These are phyloP conservation scores for Meriones unguiculatus DNA, from an alignment of 2,113 vertebrate species.

Conservation along the genomic window DNA sequence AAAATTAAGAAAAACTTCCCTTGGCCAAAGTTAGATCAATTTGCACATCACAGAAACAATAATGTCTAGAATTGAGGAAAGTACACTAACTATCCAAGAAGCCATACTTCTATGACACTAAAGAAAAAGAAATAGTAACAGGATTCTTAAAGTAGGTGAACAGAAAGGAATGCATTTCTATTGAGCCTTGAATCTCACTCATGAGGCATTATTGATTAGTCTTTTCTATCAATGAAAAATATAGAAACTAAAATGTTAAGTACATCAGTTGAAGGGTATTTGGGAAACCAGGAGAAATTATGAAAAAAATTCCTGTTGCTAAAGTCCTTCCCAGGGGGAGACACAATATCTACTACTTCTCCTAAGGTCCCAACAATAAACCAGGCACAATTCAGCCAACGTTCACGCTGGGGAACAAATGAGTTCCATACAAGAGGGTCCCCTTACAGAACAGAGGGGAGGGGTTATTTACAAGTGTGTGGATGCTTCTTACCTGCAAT, in stretches of 20 bases:
- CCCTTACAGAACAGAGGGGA: too few species aligned
- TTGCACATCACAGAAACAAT: background rate
- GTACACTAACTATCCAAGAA: constrained; percentile 1
- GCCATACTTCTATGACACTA: background rate
- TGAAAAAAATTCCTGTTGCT: background rate
- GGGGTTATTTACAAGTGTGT: background rate
- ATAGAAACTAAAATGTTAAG: constrained; percentile 46
- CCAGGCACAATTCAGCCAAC: background rate
- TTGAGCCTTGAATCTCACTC: constrained; percentile 40
- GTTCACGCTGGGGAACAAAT: background rate
- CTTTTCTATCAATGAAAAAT: constrained; percentile 36
- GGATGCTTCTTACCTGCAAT: background rate
- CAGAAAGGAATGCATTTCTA: constrained; percentile 45
- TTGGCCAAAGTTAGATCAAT: constrained; percentile 40
- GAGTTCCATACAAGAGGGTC: background rate
- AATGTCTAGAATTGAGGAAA: constrained; percentile 31
- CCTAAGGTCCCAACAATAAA: background rate
- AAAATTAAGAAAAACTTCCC: background rate
- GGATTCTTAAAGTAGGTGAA: constrained; percentile 45
- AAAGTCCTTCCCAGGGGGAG: background rate
- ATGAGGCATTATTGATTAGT: constrained; percentile 29
- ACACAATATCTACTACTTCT: background rate
- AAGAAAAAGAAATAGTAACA: constrained; percentile 22
- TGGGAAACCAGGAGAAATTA: constrained; percentile 1
- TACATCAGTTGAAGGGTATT: constrained; percentile 26